Evolutionary conservation across 2,888 invertebrate genomes (phyloP), one percentile per base, ranked within the genome.

Genomic region (Vannuccia rotundouncinata): DNA sequence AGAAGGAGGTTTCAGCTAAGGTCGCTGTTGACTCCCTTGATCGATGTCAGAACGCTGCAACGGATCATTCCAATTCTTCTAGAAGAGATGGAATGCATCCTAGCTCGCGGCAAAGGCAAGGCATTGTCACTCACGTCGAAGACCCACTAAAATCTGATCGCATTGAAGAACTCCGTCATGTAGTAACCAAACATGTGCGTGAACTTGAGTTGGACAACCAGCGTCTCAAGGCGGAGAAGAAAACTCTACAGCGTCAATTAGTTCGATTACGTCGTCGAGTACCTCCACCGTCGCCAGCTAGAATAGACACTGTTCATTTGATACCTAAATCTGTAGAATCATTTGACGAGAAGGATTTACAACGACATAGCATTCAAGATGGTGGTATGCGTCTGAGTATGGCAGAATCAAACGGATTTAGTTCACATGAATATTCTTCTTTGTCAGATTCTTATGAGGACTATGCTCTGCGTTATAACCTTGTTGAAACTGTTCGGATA

Each of bases 161-260:
- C 2, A 5, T 66, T 5, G 25, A 66, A 66, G 66, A 66, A 66
- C 66, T 66, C 25, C 66, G 66, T 22, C 2, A 66, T 66, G 66
- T 66, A 66, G 66, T 66, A 5, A 66, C 66, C 25, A 5, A 29
- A 29, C 75, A 29, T 13, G 22, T 75, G 10, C 75, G 75, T 27
- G 79, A 74, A 75, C 30, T 80, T 17, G 80, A 80, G 31, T 27
- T 45, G n/a, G 80, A 79, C 28, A 80, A 80, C 29, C 78, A 79
- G 25, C 80, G 79, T n/a, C 31, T 80, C 5, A 80, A 80, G 66
- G 25, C 27, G 25, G 74, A 60, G 2, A 80, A 79, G 60, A 60
- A 60, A 59, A 60, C 45, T 22, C 66, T 80, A 1, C 80, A 80
- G 30, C 29, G 79, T 45, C 80, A 80, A 28, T 60, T 80, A 59